A percentile compares a stretch with the other conserved stretches of the same genome.
Conservation (phyloP, 2,113 vertebrate species). For the Grammomys dolichurus region DNA sequence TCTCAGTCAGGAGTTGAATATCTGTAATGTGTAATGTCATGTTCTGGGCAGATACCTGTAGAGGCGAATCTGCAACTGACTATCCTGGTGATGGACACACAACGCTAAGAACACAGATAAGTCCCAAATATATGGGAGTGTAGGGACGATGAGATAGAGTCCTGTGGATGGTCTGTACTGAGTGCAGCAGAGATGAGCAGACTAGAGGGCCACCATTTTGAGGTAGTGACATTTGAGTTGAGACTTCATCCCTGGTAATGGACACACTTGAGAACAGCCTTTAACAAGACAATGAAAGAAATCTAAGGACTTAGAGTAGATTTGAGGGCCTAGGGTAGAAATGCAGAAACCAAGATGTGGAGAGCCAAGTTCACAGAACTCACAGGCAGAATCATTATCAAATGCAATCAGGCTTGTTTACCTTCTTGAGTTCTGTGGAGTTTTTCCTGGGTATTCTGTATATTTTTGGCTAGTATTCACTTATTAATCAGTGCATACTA, state of each 20-base stretch:
- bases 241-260: neutral
- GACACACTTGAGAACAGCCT: neutral
- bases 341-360: neutral
- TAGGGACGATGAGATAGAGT: neutral
- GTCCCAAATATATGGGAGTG: no score
- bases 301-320: neutral
- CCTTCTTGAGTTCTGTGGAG: no score
- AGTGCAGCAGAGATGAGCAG: fast-evolving
- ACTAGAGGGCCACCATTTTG: no score
- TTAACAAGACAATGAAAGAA: neutral
- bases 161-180: neutral
- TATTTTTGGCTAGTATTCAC: no score
- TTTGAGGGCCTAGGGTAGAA: neutral
- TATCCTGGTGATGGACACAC: fast-evolving
- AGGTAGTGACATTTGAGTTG: neutral
- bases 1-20: neutral
- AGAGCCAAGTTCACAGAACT: neutral
- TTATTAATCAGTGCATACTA: no score
- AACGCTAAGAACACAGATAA: neutral
- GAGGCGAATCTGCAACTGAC: neutral
- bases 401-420: no score
- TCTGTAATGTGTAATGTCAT: neutral
- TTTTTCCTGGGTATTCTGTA: no score
- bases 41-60: neutral
- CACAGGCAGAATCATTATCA: neutral